phyloP scores from a whole-genome alignment of 1,140 invertebrate genomes.

The Aphidius ervi region DNA sequence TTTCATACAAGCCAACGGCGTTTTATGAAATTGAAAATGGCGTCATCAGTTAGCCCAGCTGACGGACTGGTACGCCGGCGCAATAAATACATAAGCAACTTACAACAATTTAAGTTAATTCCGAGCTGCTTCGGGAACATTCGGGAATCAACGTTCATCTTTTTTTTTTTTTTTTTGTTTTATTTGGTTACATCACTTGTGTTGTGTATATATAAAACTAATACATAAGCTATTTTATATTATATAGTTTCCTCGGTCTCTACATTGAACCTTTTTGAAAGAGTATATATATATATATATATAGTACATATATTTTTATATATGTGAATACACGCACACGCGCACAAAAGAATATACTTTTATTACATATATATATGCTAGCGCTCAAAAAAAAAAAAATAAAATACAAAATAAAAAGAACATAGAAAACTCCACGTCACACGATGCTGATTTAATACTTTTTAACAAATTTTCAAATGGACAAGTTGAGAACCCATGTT shows the following conservation, averaged over 20 bases:
- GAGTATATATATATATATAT: no score
- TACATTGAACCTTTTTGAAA: background rate
- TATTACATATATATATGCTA: no score
- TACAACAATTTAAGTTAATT: constrained; percentile 21
- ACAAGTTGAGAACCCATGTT: no score
- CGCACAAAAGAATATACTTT: no score
- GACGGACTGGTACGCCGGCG: constrained; percentile 30
- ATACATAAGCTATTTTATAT: constrained; percentile 29
- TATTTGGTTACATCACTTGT: constrained; percentile 50
- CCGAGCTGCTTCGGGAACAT: constrained; percentile 36
- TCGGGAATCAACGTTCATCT: constrained; percentile 21
- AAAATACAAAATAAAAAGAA: background rate
- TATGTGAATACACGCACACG: no score
- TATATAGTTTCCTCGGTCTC: constrained; percentile 20
- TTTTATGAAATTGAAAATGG: constrained; percentile 47
- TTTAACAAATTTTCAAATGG: no score
- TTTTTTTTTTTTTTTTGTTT: constrained; percentile 42
- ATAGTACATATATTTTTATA: no score
- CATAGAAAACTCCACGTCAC: background rate
- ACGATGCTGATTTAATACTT: constrained; percentile 5
- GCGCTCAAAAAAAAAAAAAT: no score
- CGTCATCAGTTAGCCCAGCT: constrained; percentile 40
- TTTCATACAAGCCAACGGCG: constrained; percentile 22
- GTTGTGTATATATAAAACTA: constrained; percentile 28
- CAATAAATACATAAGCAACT: constrained; percentile 10